These are phyloP conservation scores for Lepisosteus oculatus DNA, from an alignment of 2,113 vertebrate genomes.

Conservation along the genomic window DNA sequence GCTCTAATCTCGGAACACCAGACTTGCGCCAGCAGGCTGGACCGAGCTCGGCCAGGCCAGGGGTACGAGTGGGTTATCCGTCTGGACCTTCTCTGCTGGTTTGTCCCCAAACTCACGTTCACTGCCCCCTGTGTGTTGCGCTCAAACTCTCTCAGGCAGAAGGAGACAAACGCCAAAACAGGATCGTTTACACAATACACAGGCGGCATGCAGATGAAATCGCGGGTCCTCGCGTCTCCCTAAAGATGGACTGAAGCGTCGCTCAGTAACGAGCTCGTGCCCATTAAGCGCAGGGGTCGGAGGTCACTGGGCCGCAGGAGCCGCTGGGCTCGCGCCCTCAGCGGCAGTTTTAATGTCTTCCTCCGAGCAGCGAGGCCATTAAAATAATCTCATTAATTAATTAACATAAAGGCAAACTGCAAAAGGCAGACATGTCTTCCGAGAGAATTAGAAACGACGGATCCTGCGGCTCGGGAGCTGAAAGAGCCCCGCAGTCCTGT, in stretches of 20 bases:
- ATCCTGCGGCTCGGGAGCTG: conserved; percentile 25
- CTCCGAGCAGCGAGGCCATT: conserved; percentile 63
- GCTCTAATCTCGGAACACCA: too few relatives aligned
- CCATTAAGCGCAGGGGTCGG: not conserved
- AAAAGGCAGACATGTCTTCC: conserved; percentile 58
- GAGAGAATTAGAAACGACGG: conserved; percentile 50
- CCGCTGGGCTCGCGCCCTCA: not conserved
- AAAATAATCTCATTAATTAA: conserved; percentile 79
- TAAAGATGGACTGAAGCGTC: conserved; percentile 50
- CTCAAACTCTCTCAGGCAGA: not conserved
- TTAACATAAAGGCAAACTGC: conserved; percentile 67
- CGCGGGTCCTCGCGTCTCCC: conserved; percentile 53
- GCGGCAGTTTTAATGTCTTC: conserved; percentile 49
- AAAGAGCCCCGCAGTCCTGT: conserved; percentile 1
- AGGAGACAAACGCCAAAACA: too few relatives aligned
- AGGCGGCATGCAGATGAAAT: too few relatives aligned
- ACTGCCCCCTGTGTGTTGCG: not conserved
- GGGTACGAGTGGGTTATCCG: too few relatives aligned
- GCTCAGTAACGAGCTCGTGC: conserved; percentile 34
- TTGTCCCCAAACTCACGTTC: not conserved
- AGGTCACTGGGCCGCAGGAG: conserved; percentile 19
- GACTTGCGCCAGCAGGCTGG: too few relatives aligned
- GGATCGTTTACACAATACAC: too few relatives aligned
- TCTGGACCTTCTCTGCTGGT: not conserved
- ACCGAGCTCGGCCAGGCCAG: too few relatives aligned